phyloP scores from a whole-genome alignment of 2,113 vertebrate species.

The Prochilodus magdalenae region DNA sequence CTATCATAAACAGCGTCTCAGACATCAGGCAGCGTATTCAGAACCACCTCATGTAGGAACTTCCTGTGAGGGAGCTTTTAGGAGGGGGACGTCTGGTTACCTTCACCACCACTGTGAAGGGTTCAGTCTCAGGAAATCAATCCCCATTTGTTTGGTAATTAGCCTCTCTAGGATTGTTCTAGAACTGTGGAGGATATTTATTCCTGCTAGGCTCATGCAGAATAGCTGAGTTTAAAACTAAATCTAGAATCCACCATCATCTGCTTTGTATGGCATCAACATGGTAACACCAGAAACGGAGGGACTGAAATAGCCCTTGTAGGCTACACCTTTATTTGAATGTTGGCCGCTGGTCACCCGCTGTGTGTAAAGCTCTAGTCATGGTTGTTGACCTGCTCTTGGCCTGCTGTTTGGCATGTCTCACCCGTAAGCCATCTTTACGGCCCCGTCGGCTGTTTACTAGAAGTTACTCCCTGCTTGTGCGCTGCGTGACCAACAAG shows the following conservation, averaged over 20 bases:
- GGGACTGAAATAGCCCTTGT: constrained; percentile 1
- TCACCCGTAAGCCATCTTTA: constrained; percentile 44
- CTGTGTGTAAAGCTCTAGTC: constrained; percentile 37
- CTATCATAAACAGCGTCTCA: too few relatives aligned
- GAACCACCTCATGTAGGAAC: too few relatives aligned
- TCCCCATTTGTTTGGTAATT: too few relatives aligned
- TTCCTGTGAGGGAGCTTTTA: too few relatives aligned
- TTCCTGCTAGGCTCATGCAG: background rate
- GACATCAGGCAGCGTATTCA: too few relatives aligned
- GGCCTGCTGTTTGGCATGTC: constrained; percentile 31
- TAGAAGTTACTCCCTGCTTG: constrained; percentile 28
- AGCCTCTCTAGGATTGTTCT: background rate
- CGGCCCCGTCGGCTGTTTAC: constrained; percentile 59
- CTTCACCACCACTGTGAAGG: too few relatives aligned
- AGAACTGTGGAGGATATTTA: background rate
- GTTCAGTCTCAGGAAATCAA: too few relatives aligned
- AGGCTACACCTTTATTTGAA: constrained; percentile 16
- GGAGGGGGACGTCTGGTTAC: too few relatives aligned
- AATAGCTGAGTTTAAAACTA: background rate
- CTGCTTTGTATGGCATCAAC: background rate
- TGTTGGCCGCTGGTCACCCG: constrained; percentile 33
- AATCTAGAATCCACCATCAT: background rate
- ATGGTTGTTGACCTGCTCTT: constrained; percentile 5
- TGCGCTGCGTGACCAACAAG: constrained; percentile 47
- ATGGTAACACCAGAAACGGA: background rate